phyloP scores from a whole-genome alignment of 2,888 invertebrate species.

The Epinotia bilunana region DNA sequence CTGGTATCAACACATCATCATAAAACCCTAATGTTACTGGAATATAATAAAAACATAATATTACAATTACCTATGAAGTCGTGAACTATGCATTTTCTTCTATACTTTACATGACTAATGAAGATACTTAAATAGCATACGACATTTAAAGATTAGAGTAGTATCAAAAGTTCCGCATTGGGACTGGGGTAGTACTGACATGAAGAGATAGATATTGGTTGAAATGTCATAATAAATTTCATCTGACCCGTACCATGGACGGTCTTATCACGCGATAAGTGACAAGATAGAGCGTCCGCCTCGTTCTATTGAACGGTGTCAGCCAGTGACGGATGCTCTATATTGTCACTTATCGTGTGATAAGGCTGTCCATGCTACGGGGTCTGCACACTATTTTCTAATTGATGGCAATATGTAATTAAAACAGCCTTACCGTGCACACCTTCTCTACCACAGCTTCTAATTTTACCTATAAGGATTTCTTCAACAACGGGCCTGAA shows the following conservation, averaged over 20 bases:
- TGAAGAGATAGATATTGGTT: neutral
- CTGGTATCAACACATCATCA: slow-evolving; percentile 97
- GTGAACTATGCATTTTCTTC: no score
- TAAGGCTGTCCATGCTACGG: no score
- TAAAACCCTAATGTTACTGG: slow-evolving; percentile 97
- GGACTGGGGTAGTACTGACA: neutral
- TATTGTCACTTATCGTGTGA: no score
- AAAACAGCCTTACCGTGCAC: slow-evolving; percentile 89
- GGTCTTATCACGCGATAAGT: no score
- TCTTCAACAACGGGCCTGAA: slow-evolving; percentile 98
- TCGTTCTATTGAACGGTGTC: no score
- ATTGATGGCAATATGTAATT: neutral
- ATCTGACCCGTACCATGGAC: no score
- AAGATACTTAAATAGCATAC: slow-evolving; percentile 24
- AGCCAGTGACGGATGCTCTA: no score
- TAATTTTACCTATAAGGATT: slow-evolving; percentile 96
- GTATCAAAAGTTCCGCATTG: no score
- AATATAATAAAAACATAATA: slow-evolving; percentile 55
- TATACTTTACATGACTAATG: neutral
- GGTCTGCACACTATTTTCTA: neutral
- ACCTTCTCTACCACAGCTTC: slow-evolving; percentile 95
- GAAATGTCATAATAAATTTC: neutral
- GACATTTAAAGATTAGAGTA: neutral
- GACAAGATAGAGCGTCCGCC: no score
- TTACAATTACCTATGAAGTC: no score